Evolutionary conservation across 2,113 vertebrate species (phyloP).

Genomic region (Coptodon bakossiorum): DNA sequence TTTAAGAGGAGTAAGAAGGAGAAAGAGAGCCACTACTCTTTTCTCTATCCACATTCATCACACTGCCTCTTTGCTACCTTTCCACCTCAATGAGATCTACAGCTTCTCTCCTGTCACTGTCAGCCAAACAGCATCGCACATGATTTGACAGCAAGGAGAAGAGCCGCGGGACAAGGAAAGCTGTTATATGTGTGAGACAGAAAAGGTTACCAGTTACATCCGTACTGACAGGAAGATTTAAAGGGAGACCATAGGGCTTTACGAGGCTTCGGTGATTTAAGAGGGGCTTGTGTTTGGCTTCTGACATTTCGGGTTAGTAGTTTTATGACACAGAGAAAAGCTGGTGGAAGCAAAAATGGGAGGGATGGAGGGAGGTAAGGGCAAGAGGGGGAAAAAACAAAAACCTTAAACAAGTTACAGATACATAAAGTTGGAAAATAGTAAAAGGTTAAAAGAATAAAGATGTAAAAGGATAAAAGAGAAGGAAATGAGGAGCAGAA

Average conservation of each 20-base stretch:
- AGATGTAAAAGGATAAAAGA: background rate
- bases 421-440: background rate
- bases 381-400: accelerated
- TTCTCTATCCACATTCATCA: conserved; percentile 2
- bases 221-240: conserved; percentile 26
- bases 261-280: background rate
- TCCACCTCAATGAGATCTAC: background rate
- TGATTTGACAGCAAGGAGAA: background rate
- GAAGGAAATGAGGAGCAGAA: background rate
- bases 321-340: conserved; percentile 24
- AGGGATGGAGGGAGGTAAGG: background rate
- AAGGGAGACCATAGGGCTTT: background rate
- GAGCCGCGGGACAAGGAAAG: background rate
- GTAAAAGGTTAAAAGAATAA: background rate
- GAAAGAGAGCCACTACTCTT: background rate
- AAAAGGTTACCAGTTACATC: conserved; percentile 6
- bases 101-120: background rate
- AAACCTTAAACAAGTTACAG: background rate
- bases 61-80: conserved; percentile 15
- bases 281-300: background rate
- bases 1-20: background rate
- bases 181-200: background rate
- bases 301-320: conserved; percentile 9
- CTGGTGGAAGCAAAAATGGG: background rate
- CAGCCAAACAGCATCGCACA: conserved; percentile 38